Base-by-base conservation (phyloP, 2,113 vertebrate species). In the Taurulus bubalis region DNA sequence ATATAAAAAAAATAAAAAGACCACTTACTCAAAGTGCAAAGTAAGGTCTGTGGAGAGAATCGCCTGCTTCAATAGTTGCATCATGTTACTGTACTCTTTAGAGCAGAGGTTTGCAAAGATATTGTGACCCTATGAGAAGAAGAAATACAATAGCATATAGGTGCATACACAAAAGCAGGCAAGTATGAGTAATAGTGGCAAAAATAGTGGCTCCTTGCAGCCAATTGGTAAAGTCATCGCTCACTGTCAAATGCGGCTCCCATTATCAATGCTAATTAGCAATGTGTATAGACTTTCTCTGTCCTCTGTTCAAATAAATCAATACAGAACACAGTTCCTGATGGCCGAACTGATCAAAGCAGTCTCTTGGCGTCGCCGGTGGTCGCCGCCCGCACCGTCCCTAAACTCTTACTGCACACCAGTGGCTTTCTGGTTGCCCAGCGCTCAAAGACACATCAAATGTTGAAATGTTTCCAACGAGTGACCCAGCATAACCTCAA, bases 41-140 rank as follows among this genome's bases (percentile, higher is more conserved):
- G 91, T 96, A 74, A 96, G 95, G 88, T 96, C 95, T 79, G 95
- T 96, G 71, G 95, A 94, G 47, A 96, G 91, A 88, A 96, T 96
- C 45, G 95, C 95, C 81, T 96, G 94, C 84, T 96, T 96, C 77
- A 96, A 85, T 49, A 96, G 90, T 79, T 96, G 95, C 95, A 96
- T 96, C 94, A 96, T 95, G 86, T 90, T 93, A 91, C 95, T 94
- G n/a, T 96, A 96, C 70, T 96, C 95, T 78, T 95, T 94, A 53
- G 95, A 96, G 85, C 92, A 94, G 63, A 96, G 94, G 87, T 92
- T 96, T 78, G 94, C 94, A 92, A 96, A 96, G 85, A 96, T 95
- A 82, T 96, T 96, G 90, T 96, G 95, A 75, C 95, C 95, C 95
- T 96, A 93, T 74, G 66, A 71, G 73, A 51, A 67, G 14, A 77